phyloP scores from a whole-genome alignment of 2,888 invertebrate species.

The Epinotia bilunana region DNA sequence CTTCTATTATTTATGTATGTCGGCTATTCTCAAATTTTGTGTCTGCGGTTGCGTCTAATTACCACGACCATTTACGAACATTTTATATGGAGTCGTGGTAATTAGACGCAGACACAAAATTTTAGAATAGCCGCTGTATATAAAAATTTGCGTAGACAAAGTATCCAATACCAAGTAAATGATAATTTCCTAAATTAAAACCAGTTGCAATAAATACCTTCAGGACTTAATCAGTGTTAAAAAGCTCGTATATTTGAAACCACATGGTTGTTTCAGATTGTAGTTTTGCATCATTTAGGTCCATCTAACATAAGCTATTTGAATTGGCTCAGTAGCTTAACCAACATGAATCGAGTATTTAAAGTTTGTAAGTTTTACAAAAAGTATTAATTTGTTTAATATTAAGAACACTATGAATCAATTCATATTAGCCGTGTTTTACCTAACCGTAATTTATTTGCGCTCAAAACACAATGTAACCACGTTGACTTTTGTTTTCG shows the following conservation, averaged over 20 bases:
- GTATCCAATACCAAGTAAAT: too few species aligned
- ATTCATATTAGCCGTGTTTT: neutral
- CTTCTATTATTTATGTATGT: too few species aligned
- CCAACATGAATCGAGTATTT: too few species aligned
- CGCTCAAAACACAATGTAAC: constrained; percentile 14
- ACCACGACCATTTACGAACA: too few species aligned
- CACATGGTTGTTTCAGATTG: constrained; percentile 72
- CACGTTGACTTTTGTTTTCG: neutral
- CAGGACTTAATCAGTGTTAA: constrained; percentile 82
- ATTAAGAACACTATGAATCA: neutral
- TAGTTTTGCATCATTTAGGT: constrained; percentile 72
- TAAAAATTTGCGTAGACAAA: too few species aligned
- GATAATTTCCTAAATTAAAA: neutral
- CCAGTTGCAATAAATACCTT: constrained; percentile 18
- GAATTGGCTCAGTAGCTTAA: neutral
- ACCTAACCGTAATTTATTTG: neutral
- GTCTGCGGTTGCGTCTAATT: too few species aligned
- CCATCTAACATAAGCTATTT: constrained; percentile 17
- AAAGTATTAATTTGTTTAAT: neutral
- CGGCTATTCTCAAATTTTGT: too few species aligned
- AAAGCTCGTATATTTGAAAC: constrained; percentile 83
- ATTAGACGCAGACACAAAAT: too few species aligned
- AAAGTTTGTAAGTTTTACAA: neutral
- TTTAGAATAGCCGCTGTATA: too few species aligned
- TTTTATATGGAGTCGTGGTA: too few species aligned